Evolutionary conservation across 2,888 invertebrate genomes (phyloP).

Genomic region (Oeneis ivallda): DNA sequence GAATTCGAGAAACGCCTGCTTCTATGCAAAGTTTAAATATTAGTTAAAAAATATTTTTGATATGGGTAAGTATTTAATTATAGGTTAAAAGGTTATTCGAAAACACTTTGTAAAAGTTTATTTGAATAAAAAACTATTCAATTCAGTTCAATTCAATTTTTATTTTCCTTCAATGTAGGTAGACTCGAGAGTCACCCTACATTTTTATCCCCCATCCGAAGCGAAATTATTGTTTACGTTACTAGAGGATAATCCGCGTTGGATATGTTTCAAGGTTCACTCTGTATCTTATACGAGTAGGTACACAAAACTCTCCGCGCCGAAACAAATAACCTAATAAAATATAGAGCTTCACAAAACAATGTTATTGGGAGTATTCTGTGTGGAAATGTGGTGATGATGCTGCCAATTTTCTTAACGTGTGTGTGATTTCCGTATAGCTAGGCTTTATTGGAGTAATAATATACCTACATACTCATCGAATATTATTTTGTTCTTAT

Average conservation of each 20-base stretch:
- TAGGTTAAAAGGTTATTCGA: too few relatives aligned
- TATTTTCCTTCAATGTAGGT: too few relatives aligned
- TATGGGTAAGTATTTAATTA: too few relatives aligned
- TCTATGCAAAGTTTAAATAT: too few relatives aligned
- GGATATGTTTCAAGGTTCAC: conserved; percentile 40
- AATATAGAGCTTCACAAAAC: conserved; percentile 23
- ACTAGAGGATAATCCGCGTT: conserved; percentile 55
- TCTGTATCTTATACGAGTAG: conserved; percentile 26
- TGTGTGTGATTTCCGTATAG: not conserved
- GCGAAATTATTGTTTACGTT: conserved; percentile 64
- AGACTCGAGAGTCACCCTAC: conserved; percentile 37
- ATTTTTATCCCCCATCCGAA: conserved; percentile 43
- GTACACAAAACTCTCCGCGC: not conserved
- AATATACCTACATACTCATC: not conserved
- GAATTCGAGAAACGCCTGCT: too few relatives aligned
- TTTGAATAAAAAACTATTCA: too few relatives aligned
- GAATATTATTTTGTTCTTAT: too few relatives aligned
- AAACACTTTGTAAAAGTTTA: too few relatives aligned
- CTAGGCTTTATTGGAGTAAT: too few relatives aligned
- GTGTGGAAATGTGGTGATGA: conserved; percentile 19
- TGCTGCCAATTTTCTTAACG: not conserved
- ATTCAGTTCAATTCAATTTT: too few relatives aligned
- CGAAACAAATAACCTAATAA: conserved; percentile 36
- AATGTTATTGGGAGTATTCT: conserved; percentile 20
- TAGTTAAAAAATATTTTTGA: too few relatives aligned